Percentiles rank a stretch among this genome's conserved stretches.
Conservation (phyloP, 2,113 vertebrate genomes). For the Pithys albifrons region DNA sequence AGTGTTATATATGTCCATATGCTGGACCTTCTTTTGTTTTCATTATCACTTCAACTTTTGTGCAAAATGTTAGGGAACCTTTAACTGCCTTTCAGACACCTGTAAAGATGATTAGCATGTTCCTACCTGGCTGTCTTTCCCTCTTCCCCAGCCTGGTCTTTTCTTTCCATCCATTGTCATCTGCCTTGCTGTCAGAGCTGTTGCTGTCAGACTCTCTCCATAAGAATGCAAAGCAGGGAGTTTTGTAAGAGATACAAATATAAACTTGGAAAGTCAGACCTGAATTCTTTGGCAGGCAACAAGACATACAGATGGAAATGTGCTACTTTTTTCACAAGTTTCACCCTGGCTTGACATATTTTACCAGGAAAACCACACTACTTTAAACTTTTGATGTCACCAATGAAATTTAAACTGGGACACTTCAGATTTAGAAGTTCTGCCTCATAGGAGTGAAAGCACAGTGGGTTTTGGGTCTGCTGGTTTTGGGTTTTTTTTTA, state of each 20-base stretch:
- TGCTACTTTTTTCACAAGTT: background rate
- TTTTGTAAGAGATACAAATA: background rate
- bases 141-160: background rate
- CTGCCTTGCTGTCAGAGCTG: background rate
- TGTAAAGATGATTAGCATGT: background rate
- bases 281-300: background rate
- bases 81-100: background rate
- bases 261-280: background rate
- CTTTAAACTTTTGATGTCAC: background rate
- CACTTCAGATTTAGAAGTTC: background rate
- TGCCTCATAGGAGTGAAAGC: background rate
- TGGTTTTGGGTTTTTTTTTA: background rate
- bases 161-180: background rate
- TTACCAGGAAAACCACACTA: background rate
- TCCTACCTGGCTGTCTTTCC: background rate
- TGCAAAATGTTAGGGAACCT: background rate
- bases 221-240: background rate
- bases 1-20: fast-evolving
- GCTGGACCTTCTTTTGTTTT: background rate
- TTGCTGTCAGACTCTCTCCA: background rate
- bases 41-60: background rate
- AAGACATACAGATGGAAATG: background rate
- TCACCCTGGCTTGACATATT: background rate
- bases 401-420: background rate
- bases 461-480: background rate